Evolutionary conservation across 2,113 vertebrate genomes (phyloP), one percentile per base, ranked within the genome.

Genomic region (Lontra canadensis): DNA sequence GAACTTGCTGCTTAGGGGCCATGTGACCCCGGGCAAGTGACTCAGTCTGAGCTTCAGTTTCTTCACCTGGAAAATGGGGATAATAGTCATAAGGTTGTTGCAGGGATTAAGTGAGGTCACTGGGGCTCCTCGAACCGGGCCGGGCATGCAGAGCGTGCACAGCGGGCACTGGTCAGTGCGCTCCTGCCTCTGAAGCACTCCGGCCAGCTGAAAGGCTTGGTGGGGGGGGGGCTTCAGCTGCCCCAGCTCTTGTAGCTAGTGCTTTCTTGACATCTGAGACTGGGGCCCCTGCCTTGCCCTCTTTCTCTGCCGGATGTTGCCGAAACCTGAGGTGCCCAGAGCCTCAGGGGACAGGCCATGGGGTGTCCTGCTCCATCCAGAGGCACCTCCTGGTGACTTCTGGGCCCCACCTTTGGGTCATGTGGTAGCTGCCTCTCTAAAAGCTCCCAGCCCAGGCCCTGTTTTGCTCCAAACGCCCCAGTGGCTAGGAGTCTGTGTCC

Each of bases 271-370:
- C 49, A 52, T 52, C 49, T 52, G 49, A 52, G 49, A 52, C 49
- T 52, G 49, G 39, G 44, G 26, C 55, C 49, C 52, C 47, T 21
- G n/a, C 73, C 55, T 82, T 15, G 49, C n/a, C 89, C 95, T 39
- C 42, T 74, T 39, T 20, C 84, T 36, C 86, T 94, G 55, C 92
- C 39, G 44, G 97, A 95, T 95, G 84, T 83, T 34, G 69, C 39
- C 0, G 95, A 97, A 98, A 97, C 95, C 89, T 55, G 84, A 98
- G 92, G 83, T 95, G 85, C 74, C 76, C 39, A 63, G 83, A 74
- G 69, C 73, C 74, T 94, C 36, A n/a, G 94, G 88, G 85, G 59
- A 93, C 88, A 49, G 89, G 83, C 63, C 74, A 81, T 52, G 80
- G 89, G 55, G 42, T 92, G 21, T 76, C 80, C 73, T 74, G 36